phyloP scores from a whole-genome alignment of 2,797 vertebrate genomes.

The Cuniculus paca region DNA sequence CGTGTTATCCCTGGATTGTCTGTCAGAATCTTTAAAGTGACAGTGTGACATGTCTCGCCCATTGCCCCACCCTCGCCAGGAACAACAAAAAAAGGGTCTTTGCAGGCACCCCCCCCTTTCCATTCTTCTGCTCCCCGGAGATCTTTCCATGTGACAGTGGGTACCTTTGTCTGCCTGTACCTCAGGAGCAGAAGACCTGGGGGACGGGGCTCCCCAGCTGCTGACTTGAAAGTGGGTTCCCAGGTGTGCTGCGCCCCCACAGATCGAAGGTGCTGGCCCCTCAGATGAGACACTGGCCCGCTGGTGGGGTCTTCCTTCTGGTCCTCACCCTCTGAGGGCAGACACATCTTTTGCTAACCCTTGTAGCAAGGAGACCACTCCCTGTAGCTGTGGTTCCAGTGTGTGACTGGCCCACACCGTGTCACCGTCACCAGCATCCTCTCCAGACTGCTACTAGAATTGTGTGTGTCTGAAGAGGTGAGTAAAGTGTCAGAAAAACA shows the following conservation, averaged over 20 bases:
- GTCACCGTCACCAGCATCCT: background rate
- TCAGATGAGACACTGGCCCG: background rate
- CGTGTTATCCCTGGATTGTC: conserved; percentile 66
- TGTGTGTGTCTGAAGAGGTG: conserved; percentile 1
- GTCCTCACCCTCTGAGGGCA: background rate
- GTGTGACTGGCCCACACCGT: background rate
- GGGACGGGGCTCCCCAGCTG: background rate
- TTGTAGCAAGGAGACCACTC: background rate
- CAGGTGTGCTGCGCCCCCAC: background rate
- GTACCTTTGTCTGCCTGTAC: conserved; percentile 65
- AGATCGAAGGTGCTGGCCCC: background rate
- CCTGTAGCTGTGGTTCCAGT: rapidly evolving
- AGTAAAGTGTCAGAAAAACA: background rate
- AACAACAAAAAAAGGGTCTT: conserved; percentile 71
- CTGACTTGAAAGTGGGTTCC: background rate
- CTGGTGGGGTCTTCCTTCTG: background rate
- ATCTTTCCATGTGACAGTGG: background rate
- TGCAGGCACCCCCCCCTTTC: conserved; percentile 12
- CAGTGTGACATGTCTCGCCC: conserved; percentile 73
- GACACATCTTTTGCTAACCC: background rate
- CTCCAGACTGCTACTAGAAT: background rate
- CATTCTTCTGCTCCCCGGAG: background rate
- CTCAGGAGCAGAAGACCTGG: background rate
- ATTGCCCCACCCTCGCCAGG: conserved; percentile 31
- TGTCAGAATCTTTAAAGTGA: conserved; percentile 80